Evolutionary conservation across 2,797 vertebrate genomes (phyloP).

Genomic region (Cossypha polioptera): DNA sequence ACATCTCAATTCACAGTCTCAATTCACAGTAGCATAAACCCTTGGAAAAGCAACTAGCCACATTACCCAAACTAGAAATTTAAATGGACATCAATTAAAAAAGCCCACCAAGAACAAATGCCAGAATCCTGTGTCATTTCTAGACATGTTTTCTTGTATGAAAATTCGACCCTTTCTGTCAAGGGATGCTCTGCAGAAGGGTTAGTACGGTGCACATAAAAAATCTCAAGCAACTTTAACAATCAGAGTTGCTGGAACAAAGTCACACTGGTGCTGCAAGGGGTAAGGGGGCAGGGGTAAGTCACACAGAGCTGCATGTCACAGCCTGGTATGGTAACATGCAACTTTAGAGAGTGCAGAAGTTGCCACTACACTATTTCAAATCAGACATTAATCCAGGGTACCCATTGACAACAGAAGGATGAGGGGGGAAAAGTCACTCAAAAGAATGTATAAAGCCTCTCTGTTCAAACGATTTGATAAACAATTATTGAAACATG

Average conservation of each 20-base stretch:
- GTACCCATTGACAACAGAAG: neutral
- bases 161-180: neutral
- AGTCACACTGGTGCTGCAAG: neutral
- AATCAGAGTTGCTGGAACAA: neutral
- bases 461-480: neutral
- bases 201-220: neutral
- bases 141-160: neutral
- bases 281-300: neutral
- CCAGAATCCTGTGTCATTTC: neutral
- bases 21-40: neutral
- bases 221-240: neutral
- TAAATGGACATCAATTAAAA: neutral
- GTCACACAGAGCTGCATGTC: neutral
- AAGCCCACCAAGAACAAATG: neutral
- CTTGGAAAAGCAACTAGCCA: neutral
- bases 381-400: neutral
- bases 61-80: neutral
- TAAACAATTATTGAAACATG: neutral
- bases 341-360: neutral
- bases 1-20: neutral
- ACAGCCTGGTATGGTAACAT: neutral
- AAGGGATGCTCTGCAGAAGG: neutral
- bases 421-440: accelerated
- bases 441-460: neutral
- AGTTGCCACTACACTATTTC: neutral